Evolutionary conservation across 92 coral and sea anemone genomes (phyloP), one percentile per base, ranked within the genome.

Genomic region (Palythoa grandis): DNA sequence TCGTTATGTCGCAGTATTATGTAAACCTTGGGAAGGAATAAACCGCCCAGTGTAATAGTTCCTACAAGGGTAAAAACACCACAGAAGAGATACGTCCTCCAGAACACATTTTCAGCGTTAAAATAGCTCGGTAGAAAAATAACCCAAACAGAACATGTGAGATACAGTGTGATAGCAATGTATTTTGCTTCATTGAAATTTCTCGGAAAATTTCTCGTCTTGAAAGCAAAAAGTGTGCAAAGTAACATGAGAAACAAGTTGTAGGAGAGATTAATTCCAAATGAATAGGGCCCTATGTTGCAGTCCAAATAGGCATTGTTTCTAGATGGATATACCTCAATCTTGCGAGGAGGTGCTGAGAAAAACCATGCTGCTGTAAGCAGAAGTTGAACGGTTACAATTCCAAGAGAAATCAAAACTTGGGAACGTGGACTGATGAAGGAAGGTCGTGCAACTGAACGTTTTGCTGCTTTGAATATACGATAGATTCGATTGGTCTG

Each of bases 151-250:
- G 98, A 95, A 89, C 99, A 96, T 2, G 98, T 92, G 20, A 96
- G 75, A 70, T 96, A 96, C 98, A 96, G 89, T 69, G 95, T 96
- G 58, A 96, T 86, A 7, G 97, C 99, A 74, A 96, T 95, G 87
- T 88, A 95, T 87, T 95, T 96, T 23, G 99, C 98, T 72, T 96
- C 99, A 92, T 96, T 96, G 83, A 96, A 96, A 54, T 96, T 96
- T 72, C 99, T 82, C 20, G 99, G 99, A 65, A 95, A 96, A 17
- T 85, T 84, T 47, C 99, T 77, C 47, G 99, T 96, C 88, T 90
- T 95, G 85, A 96, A 96, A 40, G 99, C 99, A 74, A 88, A 91
- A 10, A 96, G 78, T 9, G 99, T 96, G 72, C 98, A 93, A 22
- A 93, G 22, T 11, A 90, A 66, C 97, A 96, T 96, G 11, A 96